phyloP scores from a whole-genome alignment of 2,888 invertebrate genomes.

The Adineta ricciae region DNA sequence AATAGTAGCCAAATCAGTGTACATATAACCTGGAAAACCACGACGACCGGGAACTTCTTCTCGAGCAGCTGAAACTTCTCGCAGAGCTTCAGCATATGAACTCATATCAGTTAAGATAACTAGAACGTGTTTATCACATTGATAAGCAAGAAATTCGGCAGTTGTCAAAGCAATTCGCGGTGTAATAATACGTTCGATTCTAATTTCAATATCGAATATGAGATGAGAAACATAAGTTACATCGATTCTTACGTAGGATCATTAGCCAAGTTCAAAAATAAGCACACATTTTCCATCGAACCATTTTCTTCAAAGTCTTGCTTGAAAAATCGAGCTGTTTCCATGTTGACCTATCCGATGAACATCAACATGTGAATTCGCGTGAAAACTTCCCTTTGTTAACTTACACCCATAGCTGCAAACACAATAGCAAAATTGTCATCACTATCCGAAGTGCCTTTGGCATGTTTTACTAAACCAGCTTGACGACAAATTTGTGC shows the following conservation, averaged over 20 bases:
- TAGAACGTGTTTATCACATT: constrained; percentile 98
- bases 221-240: no score
- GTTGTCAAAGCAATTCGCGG: constrained; percentile 93
- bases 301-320: constrained; percentile 68
- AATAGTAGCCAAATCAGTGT: constrained; percentile 99
- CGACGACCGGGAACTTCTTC: constrained; percentile 99
- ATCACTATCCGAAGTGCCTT: constrained; percentile 83
- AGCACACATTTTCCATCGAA: constrained; percentile 99
- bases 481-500: constrained; percentile 99
- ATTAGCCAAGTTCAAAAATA: constrained; percentile 97
- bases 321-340: constrained; percentile 98
- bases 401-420: constrained; percentile 90
- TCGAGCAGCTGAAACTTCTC: constrained; percentile 96
- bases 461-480: constrained; percentile 87
- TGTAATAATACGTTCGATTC: constrained; percentile 96
- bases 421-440: constrained; percentile 99
- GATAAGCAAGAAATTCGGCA: constrained; percentile 96
- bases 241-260: constrained; percentile 68
- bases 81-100: constrained; percentile 95
- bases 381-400: no score
- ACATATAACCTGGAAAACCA: constrained; percentile 99
- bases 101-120: constrained; percentile 99
- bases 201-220: no score
- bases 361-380: no score
- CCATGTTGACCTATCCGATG: constrained; percentile 55